Conservation (phyloP, 2,113 vertebrate species). For the Serinus canaria region DNA sequence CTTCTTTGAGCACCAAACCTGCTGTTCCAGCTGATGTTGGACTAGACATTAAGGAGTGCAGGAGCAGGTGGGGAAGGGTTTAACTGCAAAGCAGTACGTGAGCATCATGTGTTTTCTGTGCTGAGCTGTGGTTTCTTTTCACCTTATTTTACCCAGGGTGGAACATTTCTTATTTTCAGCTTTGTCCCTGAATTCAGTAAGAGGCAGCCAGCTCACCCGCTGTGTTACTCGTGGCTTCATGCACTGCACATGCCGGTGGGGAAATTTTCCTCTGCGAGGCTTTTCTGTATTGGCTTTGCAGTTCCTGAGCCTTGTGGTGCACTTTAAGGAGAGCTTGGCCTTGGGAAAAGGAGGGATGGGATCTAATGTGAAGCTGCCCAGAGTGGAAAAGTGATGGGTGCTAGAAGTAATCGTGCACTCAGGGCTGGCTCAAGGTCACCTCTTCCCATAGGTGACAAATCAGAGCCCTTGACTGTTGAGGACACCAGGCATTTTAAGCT, state of each 20-base stretch:
- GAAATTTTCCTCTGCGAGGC: background rate
- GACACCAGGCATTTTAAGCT: background rate
- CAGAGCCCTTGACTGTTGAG: background rate
- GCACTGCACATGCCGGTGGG: background rate
- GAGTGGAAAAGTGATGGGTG: background rate
- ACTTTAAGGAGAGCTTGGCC: background rate
- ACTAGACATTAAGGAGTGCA: background rate
- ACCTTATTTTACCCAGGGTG: background rate
- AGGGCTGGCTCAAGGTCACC: background rate
- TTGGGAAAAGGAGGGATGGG: background rate
- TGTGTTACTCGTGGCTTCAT: accelerated
- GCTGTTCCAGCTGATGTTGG: background rate
- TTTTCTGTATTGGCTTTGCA: background rate
- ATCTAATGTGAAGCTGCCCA: background rate
- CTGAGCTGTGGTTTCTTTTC: background rate
- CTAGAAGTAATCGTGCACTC: background rate
- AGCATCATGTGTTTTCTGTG: background rate
- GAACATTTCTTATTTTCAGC: background rate
- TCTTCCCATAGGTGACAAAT: background rate
- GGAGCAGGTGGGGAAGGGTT: background rate
- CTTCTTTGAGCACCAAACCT: background rate
- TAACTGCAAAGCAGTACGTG: background rate
- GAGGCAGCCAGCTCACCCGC: background rate
- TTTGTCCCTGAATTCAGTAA: background rate
- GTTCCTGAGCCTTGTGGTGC: background rate